Evolutionary conservation across 2,888 invertebrate genomes (phyloP).

Genomic region (Mimumesa dahlbomi): DNA sequence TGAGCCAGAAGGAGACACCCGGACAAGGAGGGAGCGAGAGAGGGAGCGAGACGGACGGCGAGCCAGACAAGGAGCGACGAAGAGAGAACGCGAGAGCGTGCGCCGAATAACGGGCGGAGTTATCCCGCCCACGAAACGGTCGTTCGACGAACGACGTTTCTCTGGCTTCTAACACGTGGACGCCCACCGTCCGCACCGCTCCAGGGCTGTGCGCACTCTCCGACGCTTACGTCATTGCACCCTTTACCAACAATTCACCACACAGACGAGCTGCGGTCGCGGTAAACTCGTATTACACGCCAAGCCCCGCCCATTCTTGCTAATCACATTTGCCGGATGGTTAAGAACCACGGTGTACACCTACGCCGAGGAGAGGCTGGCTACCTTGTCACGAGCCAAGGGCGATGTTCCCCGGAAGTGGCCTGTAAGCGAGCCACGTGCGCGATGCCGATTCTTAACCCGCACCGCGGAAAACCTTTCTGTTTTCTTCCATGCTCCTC

Average conservation of each 20-base stretch:
- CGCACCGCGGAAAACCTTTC: conserved; percentile 58
- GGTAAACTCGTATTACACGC: conserved; percentile 1
- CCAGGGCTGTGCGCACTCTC: conserved; percentile 33
- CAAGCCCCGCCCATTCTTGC: conserved; percentile 55
- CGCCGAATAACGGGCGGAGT: conserved; percentile 40
- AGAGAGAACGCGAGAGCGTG: conserved; percentile 52
- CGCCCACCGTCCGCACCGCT: conserved; percentile 40
- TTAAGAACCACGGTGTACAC: conserved; percentile 41
- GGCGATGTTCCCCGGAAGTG: conserved; percentile 57
- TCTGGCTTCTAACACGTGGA: conserved; percentile 1
- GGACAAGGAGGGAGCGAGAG: conserved; percentile 31
- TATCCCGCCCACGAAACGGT: conserved; percentile 42
- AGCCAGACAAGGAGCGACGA: conserved; percentile 40
- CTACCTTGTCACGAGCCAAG: conserved; percentile 46
- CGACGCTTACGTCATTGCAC: conserved; percentile 41
- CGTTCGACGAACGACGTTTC: conserved; percentile 42
- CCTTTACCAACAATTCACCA: conserved; percentile 19
- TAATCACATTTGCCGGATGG: conserved; percentile 52
- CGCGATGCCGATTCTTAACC: conserved; percentile 47
- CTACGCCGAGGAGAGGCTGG: conserved; percentile 25
- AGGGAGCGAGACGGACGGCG: conserved; percentile 40
- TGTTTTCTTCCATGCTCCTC: not conserved
- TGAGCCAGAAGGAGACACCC: conserved; percentile 41
- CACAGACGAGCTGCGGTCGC: conserved; percentile 11
- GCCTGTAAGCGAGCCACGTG: conserved; percentile 49